A percentile compares a stretch with the other conserved stretches of the same genome.
Conservation (phyloP, 1,140 invertebrate species). For the Maniola jurtina region DNA sequence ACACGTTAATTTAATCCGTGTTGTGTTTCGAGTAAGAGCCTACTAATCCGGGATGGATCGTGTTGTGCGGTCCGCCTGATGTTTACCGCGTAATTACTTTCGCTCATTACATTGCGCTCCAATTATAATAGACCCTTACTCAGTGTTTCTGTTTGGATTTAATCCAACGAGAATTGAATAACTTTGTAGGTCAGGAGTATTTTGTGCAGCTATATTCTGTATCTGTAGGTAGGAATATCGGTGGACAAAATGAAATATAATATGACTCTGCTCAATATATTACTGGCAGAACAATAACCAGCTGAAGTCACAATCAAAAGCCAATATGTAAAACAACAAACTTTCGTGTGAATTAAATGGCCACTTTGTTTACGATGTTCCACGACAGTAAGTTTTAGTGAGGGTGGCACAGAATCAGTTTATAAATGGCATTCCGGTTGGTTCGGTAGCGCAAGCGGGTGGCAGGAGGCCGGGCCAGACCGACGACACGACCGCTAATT, state of each 20-base stretch:
- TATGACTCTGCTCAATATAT: not conserved
- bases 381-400: constrained; percentile 29
- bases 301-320: not conserved
- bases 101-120: constrained; percentile 54
- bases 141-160: not conserved
- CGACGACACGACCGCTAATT: constrained; percentile 75
- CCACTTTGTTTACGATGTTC: constrained; percentile 24
- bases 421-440: constrained; percentile 42
- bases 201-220: no score
- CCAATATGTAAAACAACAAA: constrained; percentile 6
- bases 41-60: constrained; percentile 61
- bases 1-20: constrained; percentile 73
- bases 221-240: no score
- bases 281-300: not conserved
- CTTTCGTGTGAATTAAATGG: constrained; percentile 12
- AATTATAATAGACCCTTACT: constrained; percentile 36
- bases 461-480: constrained; percentile 48
- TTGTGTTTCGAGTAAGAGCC: constrained; percentile 57
- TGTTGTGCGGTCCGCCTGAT: constrained; percentile 53
- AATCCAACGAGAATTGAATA: no score
- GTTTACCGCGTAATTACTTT: constrained; percentile 70
- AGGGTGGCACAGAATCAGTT: constrained; percentile 28
- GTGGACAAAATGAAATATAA: no score
- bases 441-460: constrained; percentile 37
- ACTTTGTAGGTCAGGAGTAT: no score